Evolutionary conservation across 2,797 vertebrate genomes (phyloP), one percentile per base, ranked within the genome.

Genomic region (Nothura maculosa): DNA sequence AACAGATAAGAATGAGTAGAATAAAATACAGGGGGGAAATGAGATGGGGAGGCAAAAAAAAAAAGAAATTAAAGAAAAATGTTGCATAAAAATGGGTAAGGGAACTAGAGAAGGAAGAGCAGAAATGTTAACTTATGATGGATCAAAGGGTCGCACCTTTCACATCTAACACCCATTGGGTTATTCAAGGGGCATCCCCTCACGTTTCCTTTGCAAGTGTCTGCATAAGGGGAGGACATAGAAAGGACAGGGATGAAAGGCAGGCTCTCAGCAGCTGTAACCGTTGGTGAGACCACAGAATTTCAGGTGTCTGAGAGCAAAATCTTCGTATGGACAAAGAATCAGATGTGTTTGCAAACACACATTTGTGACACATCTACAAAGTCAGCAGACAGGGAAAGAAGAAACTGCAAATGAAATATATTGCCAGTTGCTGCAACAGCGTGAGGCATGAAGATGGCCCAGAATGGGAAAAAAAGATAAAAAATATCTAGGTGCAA

Each of bases 141-240:
- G 81, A 80, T 64, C 20, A 54, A 40, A 54, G 0, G 2, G 76
- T 2, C 32, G 28, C 15, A 62, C 32, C 18, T 3, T 52, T 76
- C 0, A 0, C 28, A 22, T 25, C 58, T 32, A 77, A 66, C 27
- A 70, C 4, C 3, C 0, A 32, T 7, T 14, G 17, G 5, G 10
- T 43, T 84, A 83, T 79, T 77, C 79, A 75, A 88, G 58, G 55
- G 12, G 83, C 28, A 30, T 17, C 21, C 27, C 57, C 30, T 45
- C 66, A 21, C 19, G 52, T 69, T 78, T 48, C 45, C 17, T 81
- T 38, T 47, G 43, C 76, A 92, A 94, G 63, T 6, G 3, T 28
- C 45, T 5, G 22, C 12, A 0, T 24, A 55, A 63, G 16, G 16
- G 74, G 74, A 85, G 85, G 38, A 58, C 38, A 24, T 2, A 36